These are phyloP conservation scores for Eupithecia dodoneata DNA, from an alignment of 2,888 invertebrate species.

Conservation along the genomic window DNA sequence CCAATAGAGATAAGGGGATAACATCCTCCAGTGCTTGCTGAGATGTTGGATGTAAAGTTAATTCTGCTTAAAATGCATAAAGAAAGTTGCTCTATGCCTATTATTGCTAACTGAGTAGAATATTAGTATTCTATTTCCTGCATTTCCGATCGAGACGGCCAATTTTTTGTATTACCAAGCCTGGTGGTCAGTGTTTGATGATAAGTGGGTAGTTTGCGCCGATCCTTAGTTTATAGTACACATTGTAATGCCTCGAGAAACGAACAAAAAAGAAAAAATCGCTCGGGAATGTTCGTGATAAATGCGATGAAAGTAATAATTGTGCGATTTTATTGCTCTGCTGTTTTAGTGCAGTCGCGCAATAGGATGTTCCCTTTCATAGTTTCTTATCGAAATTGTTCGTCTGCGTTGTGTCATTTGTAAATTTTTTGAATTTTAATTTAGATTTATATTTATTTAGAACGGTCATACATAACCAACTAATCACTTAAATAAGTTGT, in stretches of 20 bases:
- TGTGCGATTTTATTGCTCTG: conserved; percentile 21
- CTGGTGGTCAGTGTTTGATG: neutral
- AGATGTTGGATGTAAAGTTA: too few species aligned
- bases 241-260: neutral
- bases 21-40: too few species aligned
- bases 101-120: neutral
- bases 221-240: conserved; percentile 12
- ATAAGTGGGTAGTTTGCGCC: neutral
- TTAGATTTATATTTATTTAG: too few species aligned
- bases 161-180: neutral
- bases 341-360: neutral
- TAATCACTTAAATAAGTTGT: too few species aligned
- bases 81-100: neutral
- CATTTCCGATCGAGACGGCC: neutral
- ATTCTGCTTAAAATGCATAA: too few species aligned
- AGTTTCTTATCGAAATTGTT: neutral
- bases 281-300: conserved; percentile 37
- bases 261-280: conserved; percentile 31
- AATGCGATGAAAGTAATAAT: conserved; percentile 43
- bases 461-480: too few species aligned
- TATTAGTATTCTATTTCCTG: neutral
- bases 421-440: neutral
- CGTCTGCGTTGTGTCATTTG: neutral
- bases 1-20: too few species aligned
- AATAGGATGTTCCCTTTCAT: neutral